Base-by-base conservation (phyloP, 2,797 vertebrate genomes). In the Epinephelus coioides region DNA sequence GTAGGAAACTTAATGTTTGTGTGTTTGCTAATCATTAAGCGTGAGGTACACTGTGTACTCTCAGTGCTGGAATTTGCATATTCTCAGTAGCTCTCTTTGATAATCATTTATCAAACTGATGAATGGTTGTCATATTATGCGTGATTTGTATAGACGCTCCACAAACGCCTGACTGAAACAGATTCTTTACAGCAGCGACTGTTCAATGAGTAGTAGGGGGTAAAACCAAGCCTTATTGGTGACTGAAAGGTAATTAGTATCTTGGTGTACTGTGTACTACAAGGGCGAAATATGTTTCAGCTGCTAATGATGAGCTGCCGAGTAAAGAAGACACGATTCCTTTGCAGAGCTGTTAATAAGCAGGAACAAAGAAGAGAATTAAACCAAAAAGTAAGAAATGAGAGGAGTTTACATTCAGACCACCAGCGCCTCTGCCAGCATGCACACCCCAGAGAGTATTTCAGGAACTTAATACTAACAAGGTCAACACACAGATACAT, bases 231-330 rank as follows among this genome's bases (percentile, higher is more conserved):
- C 65, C 50, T 83, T 78, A 79, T 63, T 82, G 83, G 72, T 85
- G 83, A 84, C 75, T 85, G 84, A 89, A 82, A 79, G 82, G 77
- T 90, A 90, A 91, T 91, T 90, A 87, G 82, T 49, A 74, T 85
- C 86, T 83, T 62, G 68, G 82, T 75, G 74, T 87, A 87, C 64
- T 78, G 83, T 87, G 74, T 79, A 78, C 85, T 79, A 69, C 69
- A 85, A 79, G 76, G 56, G 49, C 21, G 25, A 84, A 90, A 79
- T 79, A 81, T 67, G 83, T 57, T 71, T 78, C 69, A 55, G 63
- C 83, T 74, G 59, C 77, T 89, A 86, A 89, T 86, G 80, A 91
- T 83, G 78, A 88, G 84, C 69, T 18, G 34, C 57, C 1, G 38
- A 81, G 69, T 60, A 76, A 76, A 65, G 69, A 65, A 55, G 69